These are phyloP conservation scores for Notarius quadriscutis DNA, from an alignment of 2,113 vertebrate species.

Conservation along the genomic window DNA sequence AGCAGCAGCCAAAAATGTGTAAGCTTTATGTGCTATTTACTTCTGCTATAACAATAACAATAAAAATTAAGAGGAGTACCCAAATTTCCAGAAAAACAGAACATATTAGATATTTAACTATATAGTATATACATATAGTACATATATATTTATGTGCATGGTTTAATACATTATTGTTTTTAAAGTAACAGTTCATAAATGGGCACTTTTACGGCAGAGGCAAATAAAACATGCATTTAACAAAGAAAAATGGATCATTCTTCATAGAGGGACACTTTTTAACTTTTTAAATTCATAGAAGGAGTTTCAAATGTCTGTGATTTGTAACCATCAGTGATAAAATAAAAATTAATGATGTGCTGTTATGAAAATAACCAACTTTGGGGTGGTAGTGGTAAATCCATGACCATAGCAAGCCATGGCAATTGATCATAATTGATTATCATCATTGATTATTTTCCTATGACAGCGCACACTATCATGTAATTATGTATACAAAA, in stretches of 20 bases:
- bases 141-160: neutral
- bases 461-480: no score
- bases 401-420: no score
- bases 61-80: neutral
- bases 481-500: no score
- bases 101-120: neutral
- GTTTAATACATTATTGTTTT: neutral
- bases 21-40: constrained; percentile 2
- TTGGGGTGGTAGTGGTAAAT: neutral
- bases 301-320: neutral
- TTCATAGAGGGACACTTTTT: neutral
- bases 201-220: neutral
- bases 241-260: neutral
- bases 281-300: neutral
- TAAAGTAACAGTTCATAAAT: neutral
- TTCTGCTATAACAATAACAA: neutral
- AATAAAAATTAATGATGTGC: neutral
- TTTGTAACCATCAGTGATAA: neutral
- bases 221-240: neutral
- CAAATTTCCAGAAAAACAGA: neutral
- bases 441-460: neutral
- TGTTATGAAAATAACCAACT: neutral
- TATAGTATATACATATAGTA: neutral
- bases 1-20: neutral
- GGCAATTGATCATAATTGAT: neutral